Evolutionary conservation across 1,140 invertebrate species (phyloP), one percentile per base, ranked within the genome.

Genomic region (Probaryconus sp.): DNA sequence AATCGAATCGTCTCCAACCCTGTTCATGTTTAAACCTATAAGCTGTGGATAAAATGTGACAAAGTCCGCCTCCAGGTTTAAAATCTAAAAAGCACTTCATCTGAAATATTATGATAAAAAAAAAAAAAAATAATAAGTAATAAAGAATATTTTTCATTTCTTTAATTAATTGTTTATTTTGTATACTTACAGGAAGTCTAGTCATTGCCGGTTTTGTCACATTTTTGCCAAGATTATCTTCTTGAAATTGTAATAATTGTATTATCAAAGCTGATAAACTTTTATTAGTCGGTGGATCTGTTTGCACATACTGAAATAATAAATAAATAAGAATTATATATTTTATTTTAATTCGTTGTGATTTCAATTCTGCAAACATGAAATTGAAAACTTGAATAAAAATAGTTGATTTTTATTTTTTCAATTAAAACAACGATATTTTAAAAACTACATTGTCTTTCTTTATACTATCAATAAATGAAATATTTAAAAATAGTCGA

Each of bases 1-100:
- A 94, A 89, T 97, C 95, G 85, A 96, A 96, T 87, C 95, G 91
- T 79, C 95, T 91, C 94, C 96, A 98, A 86, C 96, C 94, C 89
- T 98, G 96, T 85, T 98, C 97, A 85, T 92, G 93, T 86, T 97
- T 97, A 89, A 97, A 98, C 81, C 95, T 96, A 89, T 95, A 98
- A 79, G 97, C 96, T 65, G 95, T 94, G 76, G 94, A 93, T 74
- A 99, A 91, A 82, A 98, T 96, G 69, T 97, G 95, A 89, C 96
- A 98, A 13, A 98, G 89, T 5, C 94, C 92, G 31, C 97, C 97
- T 43, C 95, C 94, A 50, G 96, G 92, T 88, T 98, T 98, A 84
- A 98, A 97, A 88, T 98, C 97, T 84, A 98, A 89, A 85, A 98
- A 98, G 86, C 93, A 96, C 88, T 93, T 93, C 92, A 96, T 95